Conservation (phyloP, 2,797 vertebrate genomes). For the Uromys caudimaculatus region DNA sequence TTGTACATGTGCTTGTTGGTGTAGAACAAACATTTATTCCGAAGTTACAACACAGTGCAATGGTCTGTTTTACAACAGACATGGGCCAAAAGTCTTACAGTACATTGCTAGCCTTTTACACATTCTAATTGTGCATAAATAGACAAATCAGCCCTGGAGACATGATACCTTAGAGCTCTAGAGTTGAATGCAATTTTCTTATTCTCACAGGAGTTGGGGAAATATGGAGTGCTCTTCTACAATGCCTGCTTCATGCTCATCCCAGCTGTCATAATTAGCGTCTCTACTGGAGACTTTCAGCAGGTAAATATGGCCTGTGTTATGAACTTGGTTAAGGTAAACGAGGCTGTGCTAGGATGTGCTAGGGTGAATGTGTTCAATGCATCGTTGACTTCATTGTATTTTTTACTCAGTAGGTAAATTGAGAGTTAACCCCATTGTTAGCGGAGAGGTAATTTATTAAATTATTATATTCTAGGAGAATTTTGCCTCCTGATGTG, state of each 20-base stretch:
- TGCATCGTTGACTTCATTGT: neutral
- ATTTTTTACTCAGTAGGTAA: neutral
- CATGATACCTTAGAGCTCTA: neutral
- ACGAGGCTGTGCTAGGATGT: neutral
- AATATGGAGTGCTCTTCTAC: conserved; percentile 96
- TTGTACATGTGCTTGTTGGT: neutral
- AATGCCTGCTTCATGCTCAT: conserved; percentile 94
- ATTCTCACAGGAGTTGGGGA: conserved; percentile 92
- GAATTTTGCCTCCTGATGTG: neutral
- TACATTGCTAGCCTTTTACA: neutral
- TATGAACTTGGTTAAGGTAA: too few relatives aligned
- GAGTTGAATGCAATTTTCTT: neutral
- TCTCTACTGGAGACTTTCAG: conserved; percentile 92
- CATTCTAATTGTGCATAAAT: neutral
- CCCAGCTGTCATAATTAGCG: conserved; percentile 91
- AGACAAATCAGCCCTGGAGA: neutral
- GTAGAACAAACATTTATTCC: conserved; percentile 34
- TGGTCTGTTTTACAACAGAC: conserved; percentile 16
- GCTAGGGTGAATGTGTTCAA: neutral
- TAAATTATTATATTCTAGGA: neutral
- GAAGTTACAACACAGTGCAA: neutral
- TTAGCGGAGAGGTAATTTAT: neutral
- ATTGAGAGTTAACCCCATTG: neutral
- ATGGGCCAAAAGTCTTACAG: neutral
- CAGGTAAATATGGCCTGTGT: conserved; percentile 86